These are phyloP conservation scores for Galendromus occidentalis DNA, from an alignment of 1,140 invertebrate species.

Conservation along the genomic window DNA sequence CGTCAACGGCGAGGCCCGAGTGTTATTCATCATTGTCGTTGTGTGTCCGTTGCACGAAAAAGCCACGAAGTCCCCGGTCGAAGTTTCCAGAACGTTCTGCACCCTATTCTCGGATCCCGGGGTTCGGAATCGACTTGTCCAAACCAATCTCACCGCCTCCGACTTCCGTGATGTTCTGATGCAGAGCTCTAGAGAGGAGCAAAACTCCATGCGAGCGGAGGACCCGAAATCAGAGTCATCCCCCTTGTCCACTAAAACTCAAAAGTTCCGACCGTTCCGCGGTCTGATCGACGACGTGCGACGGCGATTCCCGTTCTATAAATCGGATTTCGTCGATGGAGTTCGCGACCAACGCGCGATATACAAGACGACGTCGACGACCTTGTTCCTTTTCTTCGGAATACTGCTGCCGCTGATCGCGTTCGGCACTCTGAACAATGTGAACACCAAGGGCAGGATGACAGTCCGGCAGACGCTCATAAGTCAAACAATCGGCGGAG, in stretches of 20 bases:
- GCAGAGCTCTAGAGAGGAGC: background rate
- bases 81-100: constrained; percentile 22
- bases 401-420: constrained; percentile 34
- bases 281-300: constrained; percentile 25
- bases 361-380: constrained; percentile 30
- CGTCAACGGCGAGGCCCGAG: background rate
- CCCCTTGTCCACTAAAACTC: background rate
- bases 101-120: constrained; percentile 20
- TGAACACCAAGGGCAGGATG: constrained; percentile 33
- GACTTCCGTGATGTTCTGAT: background rate
- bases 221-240: background rate
- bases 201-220: background rate
- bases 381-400: constrained; percentile 34
- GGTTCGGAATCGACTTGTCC: constrained; percentile 16
- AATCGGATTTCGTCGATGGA: constrained; percentile 26
- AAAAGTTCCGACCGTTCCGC: constrained; percentile 22
- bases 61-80: constrained; percentile 22
- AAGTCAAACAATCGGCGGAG: constrained; percentile 33
- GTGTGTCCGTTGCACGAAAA: constrained; percentile 16
- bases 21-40: background rate
- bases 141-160: constrained; percentile 4
- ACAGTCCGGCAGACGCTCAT: constrained; percentile 34
- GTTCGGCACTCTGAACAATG: constrained; percentile 34
- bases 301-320: constrained; percentile 23
- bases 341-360: constrained; percentile 24